Percentiles rank a stretch among this genome's conserved stretches.
Evolutionary conservation across 2,888 invertebrate species (phyloP).

Genomic region (Halictus ligatus): DNA sequence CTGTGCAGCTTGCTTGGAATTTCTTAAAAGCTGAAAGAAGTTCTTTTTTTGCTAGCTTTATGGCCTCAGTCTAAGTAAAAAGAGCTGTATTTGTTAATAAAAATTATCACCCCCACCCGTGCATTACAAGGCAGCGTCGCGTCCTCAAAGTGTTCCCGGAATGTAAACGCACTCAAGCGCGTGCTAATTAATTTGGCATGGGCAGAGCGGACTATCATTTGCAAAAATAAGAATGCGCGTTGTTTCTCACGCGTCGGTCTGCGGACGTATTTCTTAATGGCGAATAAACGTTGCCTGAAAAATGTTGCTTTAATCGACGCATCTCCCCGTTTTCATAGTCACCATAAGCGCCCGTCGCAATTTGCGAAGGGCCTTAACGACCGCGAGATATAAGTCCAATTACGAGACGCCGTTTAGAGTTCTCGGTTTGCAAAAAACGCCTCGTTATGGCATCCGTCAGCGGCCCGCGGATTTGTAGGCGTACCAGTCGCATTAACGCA

Average conservation of each 20-base stretch:
- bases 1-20: not conserved
- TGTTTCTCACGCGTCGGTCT: not conserved
- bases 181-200: not conserved
- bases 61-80: not conserved
- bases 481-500: conserved; percentile 28
- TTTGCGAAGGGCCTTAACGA: conserved; percentile 32
- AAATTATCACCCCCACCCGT: not conserved
- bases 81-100: not conserved
- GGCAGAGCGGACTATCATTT: not conserved
- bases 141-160: not conserved
- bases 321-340: not conserved
- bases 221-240: not conserved
- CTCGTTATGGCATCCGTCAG: conserved; percentile 10
- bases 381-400: conserved; percentile 35
- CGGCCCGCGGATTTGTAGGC: conserved; percentile 25
- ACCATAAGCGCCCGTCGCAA: conserved; percentile 10
- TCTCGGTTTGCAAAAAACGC: not conserved
- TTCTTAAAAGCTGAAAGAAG: not conserved
- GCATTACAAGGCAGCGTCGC: not conserved
- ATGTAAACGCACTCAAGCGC: not conserved
- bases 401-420: conserved; percentile 15
- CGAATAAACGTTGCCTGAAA: not conserved
- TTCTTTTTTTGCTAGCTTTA: not conserved
- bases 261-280: not conserved
- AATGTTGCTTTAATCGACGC: conserved; percentile 2